A percentile compares a stretch with the other conserved stretches of the same genome.
Evolutionary conservation across 1,140 invertebrate genomes (phyloP).

Genomic region (Apis florea): DNA sequence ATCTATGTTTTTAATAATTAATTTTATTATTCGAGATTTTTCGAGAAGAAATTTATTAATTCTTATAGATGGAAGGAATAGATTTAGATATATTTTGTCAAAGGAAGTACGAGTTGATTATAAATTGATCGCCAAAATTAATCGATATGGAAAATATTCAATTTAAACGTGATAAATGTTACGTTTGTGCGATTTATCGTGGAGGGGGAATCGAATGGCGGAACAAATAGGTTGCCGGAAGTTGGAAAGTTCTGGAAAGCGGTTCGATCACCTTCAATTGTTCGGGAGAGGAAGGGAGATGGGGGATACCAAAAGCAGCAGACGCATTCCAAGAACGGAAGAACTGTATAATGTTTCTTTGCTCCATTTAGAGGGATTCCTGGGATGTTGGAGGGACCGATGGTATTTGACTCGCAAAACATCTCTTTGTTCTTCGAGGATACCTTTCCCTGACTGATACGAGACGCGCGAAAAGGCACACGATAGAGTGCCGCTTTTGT

Average conservation of each 20-base stretch:
- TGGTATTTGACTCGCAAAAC: slow-evolving; percentile 34
- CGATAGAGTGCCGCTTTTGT: slow-evolving; percentile 45
- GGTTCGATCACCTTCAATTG: no score
- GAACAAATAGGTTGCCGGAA: background rate
- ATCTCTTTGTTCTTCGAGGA: background rate
- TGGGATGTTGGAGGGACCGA: slow-evolving; percentile 14
- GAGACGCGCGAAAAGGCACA: background rate
- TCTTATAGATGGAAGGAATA: no score
- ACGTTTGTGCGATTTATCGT: background rate
- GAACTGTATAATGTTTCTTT: slow-evolving; percentile 4
- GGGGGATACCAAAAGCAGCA: background rate
- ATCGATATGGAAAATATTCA: background rate
- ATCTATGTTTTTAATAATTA: no score
- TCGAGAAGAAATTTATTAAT: no score
- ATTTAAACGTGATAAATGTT: background rate
- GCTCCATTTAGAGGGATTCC: background rate
- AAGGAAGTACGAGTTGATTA: background rate
- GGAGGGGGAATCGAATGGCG: background rate
- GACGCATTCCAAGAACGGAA: background rate
- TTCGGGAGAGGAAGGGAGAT: background rate
- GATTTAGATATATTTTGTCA: background rate
- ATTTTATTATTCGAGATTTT: no score
- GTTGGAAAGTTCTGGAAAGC: background rate
- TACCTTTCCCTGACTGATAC: background rate
- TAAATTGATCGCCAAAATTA: background rate